These are phyloP conservation scores for Actias luna DNA, from an alignment of 2,888 invertebrate species.

Conservation along the genomic window DNA sequence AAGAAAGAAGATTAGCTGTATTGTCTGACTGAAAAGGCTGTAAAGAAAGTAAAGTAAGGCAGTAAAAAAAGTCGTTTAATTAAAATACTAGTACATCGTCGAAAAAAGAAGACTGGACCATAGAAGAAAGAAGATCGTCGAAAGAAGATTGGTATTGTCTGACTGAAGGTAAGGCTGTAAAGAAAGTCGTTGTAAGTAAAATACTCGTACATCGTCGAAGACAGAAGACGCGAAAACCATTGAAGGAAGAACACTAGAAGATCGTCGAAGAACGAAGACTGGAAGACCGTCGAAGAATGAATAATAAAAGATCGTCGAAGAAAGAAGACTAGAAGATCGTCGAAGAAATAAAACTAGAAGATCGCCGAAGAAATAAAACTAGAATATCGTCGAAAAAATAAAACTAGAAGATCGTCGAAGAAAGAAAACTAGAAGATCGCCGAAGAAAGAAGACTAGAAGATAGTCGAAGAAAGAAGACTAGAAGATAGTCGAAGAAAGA, in stretches of 20 bases:
- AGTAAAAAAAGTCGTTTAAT: no score
- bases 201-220: conserved; percentile 15
- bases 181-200: no score
- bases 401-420: conserved; percentile 13
- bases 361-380: conserved; percentile 14
- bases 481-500: neutral
- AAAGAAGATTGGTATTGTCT: conserved; percentile 21
- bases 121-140: conserved; percentile 23
- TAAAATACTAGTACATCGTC: neutral
- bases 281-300: conserved; percentile 1
- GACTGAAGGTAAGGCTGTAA: no score
- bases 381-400: neutral
- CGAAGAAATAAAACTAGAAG: conserved; percentile 1
- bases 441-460: conserved; percentile 13
- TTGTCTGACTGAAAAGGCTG: no score
- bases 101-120: conserved; percentile 6
- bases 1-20: conserved; percentile 16
- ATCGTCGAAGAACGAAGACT: conserved; percentile 19
- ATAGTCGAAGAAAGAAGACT: conserved; percentile 17
- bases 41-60: no score
- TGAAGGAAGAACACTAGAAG: neutral
- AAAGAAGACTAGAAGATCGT: neutral
- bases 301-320: neutral
- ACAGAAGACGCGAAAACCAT: neutral
- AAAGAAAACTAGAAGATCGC: neutral